Conservation (phyloP, 2,888 invertebrate genomes). For the Phanerotoma sp. region DNA sequence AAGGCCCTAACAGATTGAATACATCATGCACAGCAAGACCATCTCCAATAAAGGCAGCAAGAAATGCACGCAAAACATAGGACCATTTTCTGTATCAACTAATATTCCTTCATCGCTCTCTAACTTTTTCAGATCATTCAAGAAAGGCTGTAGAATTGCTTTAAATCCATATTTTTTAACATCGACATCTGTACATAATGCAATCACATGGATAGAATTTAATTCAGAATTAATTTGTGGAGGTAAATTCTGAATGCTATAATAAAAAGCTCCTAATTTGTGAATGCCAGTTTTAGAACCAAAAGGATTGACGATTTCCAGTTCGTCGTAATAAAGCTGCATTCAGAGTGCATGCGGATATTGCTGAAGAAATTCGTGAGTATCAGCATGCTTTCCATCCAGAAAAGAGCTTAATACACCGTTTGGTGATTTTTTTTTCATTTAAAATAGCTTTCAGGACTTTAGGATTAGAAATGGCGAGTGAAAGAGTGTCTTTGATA, state of each 20-base stretch:
- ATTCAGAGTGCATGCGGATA: slow-evolving; percentile 23
- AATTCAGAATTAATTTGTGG: slow-evolving; percentile 28
- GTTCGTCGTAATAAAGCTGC: slow-evolving; percentile 31
- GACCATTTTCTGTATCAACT: slow-evolving; percentile 17
- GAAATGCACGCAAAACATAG: slow-evolving; percentile 26
- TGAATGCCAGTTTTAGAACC: slow-evolving; percentile 33
- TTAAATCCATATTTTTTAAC: slow-evolving; percentile 29
- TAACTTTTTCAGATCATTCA: slow-evolving; percentile 24
- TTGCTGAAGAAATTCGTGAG: slow-evolving; percentile 22
- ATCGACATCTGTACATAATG: slow-evolving; percentile 26
- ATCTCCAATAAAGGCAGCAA: slow-evolving; percentile 28
- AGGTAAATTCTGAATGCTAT: slow-evolving; percentile 29
- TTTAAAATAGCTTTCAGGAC: slow-evolving; percentile 14
- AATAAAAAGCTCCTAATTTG: slow-evolving; percentile 31
- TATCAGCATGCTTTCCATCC: slow-evolving; percentile 29
- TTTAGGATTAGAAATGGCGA: slow-evolving; percentile 22
- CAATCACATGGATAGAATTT: slow-evolving; percentile 27
- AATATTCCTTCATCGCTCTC: slow-evolving; percentile 29
- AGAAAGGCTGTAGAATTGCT: slow-evolving; percentile 28
- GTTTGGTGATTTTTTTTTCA: slow-evolving; percentile 23
- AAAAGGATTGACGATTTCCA: slow-evolving; percentile 30
- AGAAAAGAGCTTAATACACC: slow-evolving; percentile 26
- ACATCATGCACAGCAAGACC: slow-evolving; percentile 29
- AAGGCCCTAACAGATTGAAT: slow-evolving; percentile 26
- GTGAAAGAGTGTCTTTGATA: slow-evolving; percentile 22